These are phyloP conservation scores for Lutjanus erythropterus DNA, from an alignment of 2,113 vertebrate genomes.

Conservation along the genomic window DNA sequence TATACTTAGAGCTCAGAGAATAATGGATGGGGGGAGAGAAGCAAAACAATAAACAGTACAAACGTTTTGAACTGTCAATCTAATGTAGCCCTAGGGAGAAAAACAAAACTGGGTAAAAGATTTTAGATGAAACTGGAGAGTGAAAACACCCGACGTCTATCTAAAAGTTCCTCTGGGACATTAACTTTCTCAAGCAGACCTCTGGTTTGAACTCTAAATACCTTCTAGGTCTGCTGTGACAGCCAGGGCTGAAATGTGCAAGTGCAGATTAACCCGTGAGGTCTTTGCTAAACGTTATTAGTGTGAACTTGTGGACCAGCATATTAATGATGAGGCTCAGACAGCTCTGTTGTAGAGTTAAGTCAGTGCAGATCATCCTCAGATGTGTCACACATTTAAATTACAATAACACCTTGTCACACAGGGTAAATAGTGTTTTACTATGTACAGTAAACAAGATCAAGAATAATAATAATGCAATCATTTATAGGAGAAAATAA, in stretches of 20 bases:
- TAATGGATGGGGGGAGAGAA: constrained; percentile 32
- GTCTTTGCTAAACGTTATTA: constrained; percentile 58
- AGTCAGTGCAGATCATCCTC: constrained; percentile 20
- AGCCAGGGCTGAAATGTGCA: constrained; percentile 60
- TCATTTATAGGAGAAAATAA: not conserved
- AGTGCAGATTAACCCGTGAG: constrained; percentile 72
- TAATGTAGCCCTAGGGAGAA: constrained; percentile 63
- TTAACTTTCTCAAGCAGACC: constrained; percentile 70
- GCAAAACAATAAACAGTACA: constrained; percentile 76
- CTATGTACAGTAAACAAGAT: not conserved
- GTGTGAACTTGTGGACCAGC: constrained; percentile 45
- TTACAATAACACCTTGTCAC: constrained; percentile 2
- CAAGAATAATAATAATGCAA: not conserved
- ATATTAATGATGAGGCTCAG: constrained; percentile 45
- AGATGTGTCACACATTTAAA: constrained; percentile 37
- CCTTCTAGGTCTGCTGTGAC: constrained; percentile 57
- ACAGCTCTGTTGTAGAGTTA: constrained; percentile 23
- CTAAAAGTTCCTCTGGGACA: constrained; percentile 75
- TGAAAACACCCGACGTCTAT: constrained; percentile 62
- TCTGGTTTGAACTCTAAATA: constrained; percentile 75
- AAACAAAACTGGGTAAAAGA: constrained; percentile 72
- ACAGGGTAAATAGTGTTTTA: not conserved
- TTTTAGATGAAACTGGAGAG: constrained; percentile 69
- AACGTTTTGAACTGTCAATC: constrained; percentile 79
- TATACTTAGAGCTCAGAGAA: constrained; percentile 58